Conservation (phyloP, 2,113 vertebrate genomes). For the Daubentonia madagascariensis region DNA sequence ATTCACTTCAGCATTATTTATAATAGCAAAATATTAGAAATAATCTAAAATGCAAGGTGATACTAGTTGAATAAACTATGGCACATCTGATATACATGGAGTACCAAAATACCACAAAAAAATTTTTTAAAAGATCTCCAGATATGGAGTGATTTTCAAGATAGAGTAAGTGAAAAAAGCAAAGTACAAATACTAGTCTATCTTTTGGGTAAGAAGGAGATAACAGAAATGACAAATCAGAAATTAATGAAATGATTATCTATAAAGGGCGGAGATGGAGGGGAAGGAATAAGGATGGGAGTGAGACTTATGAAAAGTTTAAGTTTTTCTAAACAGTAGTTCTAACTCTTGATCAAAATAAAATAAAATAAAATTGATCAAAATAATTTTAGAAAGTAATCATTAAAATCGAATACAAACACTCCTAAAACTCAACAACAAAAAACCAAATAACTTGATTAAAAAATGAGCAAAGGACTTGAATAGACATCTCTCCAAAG, state of each 20-base stretch:
- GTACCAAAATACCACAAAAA: background rate
- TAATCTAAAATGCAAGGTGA: background rate
- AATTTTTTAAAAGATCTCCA: background rate
- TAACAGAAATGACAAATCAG: background rate
- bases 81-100: background rate
- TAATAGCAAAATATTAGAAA: background rate
- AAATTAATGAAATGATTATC: slow-evolving; percentile 1
- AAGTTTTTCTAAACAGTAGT: background rate
- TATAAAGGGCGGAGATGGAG: background rate
- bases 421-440: background rate
- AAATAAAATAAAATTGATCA: slow-evolving; percentile 1
- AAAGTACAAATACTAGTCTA: background rate
- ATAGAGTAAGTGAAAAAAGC: background rate
- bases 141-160: background rate
- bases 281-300: no score
- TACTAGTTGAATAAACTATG: background rate
- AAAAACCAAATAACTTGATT: no score
- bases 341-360: background rate
- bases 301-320: background rate
- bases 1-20: slow-evolving; percentile 3
- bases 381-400: background rate
- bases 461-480: no score
- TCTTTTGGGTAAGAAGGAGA: background rate
- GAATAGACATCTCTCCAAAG: no score
- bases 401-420: background rate